Percentiles rank a stretch among this genome's conserved stretches.
Conservation (phyloP, 2,888 invertebrate species). For the Xylocampa areola region DNA sequence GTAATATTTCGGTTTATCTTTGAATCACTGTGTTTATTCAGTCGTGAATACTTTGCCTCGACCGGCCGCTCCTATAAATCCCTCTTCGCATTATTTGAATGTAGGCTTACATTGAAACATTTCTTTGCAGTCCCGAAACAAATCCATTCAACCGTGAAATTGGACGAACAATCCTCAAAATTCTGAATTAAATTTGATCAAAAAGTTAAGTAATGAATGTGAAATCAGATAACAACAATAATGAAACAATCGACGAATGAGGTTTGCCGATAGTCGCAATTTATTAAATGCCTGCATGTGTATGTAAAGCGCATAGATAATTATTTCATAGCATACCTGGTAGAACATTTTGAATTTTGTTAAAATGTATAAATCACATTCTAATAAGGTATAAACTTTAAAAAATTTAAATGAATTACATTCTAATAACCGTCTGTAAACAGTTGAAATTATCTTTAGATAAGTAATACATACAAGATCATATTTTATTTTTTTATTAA, state of each 20-base stretch:
- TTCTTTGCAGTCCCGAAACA: conserved; percentile 84
- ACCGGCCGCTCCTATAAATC: conserved; percentile 76
- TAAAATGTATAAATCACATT: too few relatives aligned
- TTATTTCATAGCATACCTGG: background rate
- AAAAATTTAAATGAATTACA: too few relatives aligned
- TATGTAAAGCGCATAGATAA: conserved; percentile 2
- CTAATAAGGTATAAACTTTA: too few relatives aligned
- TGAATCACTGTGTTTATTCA: conserved; percentile 67
- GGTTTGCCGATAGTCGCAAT: conserved; percentile 31
- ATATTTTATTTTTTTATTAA: too few relatives aligned
- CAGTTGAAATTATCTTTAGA: too few relatives aligned
- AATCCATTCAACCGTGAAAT: conserved; percentile 85
- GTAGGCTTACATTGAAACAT: conserved; percentile 84
- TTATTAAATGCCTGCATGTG: conserved; percentile 21
- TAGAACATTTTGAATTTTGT: background rate
- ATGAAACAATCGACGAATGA: conserved; percentile 40
- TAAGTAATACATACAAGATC: too few relatives aligned
- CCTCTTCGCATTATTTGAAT: conserved; percentile 81
- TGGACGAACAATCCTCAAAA: conserved; percentile 83
- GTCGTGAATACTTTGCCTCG: conserved; percentile 75
- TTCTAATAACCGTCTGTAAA: too few relatives aligned
- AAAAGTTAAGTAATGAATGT: conserved; percentile 83
- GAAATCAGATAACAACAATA: conserved; percentile 70
- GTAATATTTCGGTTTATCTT: conserved; percentile 65
- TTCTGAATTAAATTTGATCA: conserved; percentile 83